phyloP scores from a whole-genome alignment of 1,140 invertebrate genomes.

The Zaprionus africanus region DNA sequence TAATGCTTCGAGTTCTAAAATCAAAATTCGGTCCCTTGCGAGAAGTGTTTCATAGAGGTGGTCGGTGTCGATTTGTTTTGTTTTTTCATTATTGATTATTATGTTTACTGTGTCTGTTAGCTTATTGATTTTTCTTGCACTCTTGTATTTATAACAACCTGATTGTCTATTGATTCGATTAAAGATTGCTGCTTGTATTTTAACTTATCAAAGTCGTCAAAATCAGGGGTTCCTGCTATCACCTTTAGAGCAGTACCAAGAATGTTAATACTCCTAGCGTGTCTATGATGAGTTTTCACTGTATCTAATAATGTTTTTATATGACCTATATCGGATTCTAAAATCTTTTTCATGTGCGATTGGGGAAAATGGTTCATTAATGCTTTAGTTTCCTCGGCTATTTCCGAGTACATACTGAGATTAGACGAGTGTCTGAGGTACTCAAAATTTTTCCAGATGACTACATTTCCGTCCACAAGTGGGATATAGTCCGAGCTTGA shows the following conservation, averaged over 20 bases:
- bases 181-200: slow-evolving; percentile 8
- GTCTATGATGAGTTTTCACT: slow-evolving; percentile 24
- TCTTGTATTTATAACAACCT: slow-evolving; percentile 16
- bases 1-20: slow-evolving; percentile 30
- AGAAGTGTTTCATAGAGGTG: slow-evolving; percentile 15
- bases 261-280: slow-evolving; percentile 29
- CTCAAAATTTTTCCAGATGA: slow-evolving; percentile 22
- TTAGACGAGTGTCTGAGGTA: slow-evolving; percentile 13
- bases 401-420: slow-evolving; percentile 3
- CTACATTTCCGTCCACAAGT: background rate
- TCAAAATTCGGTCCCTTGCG: slow-evolving; percentile 29
- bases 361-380: too few relatives aligned
- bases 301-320: slow-evolving; percentile 21
- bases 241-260: slow-evolving; percentile 27
- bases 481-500: too few relatives aligned
- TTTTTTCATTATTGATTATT: too few relatives aligned
- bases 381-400: too few relatives aligned
- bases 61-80: slow-evolving; percentile 28
- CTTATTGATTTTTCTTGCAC: slow-evolving; percentile 5
- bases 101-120: slow-evolving; percentile 1
- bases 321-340: slow-evolving; percentile 3
- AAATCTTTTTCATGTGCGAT: too few relatives aligned
- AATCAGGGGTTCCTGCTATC: slow-evolving; percentile 25
- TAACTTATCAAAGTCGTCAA: slow-evolving; percentile 30
- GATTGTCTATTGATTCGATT: slow-evolving; percentile 11